Evolutionary conservation across 1,140 invertebrate genomes (phyloP), one percentile per base, ranked within the genome.

Genomic region (Cydia pomonella): DNA sequence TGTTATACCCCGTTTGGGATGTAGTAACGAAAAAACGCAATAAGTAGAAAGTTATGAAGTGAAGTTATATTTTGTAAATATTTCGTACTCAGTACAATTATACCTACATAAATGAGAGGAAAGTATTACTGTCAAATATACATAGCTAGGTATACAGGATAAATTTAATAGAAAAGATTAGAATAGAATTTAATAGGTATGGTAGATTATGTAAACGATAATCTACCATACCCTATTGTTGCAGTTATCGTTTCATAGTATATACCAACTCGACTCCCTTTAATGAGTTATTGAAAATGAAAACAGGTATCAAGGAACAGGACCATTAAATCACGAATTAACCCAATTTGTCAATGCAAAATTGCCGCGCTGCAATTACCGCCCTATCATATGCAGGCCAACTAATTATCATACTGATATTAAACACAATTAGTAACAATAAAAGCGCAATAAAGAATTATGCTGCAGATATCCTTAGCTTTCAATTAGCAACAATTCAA

Each of bases 361-460:
- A 69, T 69, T 69, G 64, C 29, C 13, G 63, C 4, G 13, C 64
- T 2, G 64, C 64, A 33, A 69, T 69, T 38, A 64, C 63, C 63
- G 63, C 25, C 64, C 29, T 69, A 69, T 69, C 64, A 69, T n/a
- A 69, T 41, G 64, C 29, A 66, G 66, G 76, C 73, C 72, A 74
- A 41, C 74, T 77, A 76, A 81, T 77, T 74, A 59, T 72, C 69
- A 73, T 71, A 73, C 75, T 64, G 77, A 81, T 81, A 69, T 77
- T 76, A 77, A 73, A 53, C 74, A 72, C 73, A 84, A 84, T 83
- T 82, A 80, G 76, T 77, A 76, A 78, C 75, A 79, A 84, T 82
- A 79, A 80, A 79, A 73, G 27, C 6, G n/a, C 78, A 80, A 78
- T 82, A 82, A 18, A 50, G n/a, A 69, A 73, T 82, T 78, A 82